Percentiles rank a stretch among this genome's conserved stretches.
These are phyloP conservation scores for Diplogasteroides magnus DNA, from an alignment of 1,140 invertebrate genomes.

Conservation along the genomic window DNA sequence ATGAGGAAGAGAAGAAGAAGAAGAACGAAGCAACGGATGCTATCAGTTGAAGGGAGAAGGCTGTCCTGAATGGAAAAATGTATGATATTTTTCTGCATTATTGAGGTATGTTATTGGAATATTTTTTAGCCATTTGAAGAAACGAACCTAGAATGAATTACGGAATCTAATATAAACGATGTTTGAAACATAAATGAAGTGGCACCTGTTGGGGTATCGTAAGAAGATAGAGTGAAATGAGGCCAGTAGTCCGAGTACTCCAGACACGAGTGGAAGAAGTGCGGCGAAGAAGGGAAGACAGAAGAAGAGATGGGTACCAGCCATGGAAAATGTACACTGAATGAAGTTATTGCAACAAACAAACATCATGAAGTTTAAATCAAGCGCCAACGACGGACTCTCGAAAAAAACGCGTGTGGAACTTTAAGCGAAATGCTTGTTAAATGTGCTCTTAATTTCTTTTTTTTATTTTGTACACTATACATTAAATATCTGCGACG, in stretches of 20 bases:
- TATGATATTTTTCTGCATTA: not conserved
- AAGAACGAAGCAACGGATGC: constrained; percentile 8
- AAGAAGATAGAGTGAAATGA: constrained; percentile 26
- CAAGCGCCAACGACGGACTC: too few species aligned
- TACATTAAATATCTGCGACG: not conserved
- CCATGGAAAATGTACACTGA: constrained; percentile 18
- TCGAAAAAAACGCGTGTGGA: too few species aligned
- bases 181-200: too few species aligned
- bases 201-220: constrained; percentile 24
- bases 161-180: too few species aligned
- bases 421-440: too few species aligned
- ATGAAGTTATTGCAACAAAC: not conserved
- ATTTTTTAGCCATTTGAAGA: too few species aligned
- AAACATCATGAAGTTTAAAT: too few species aligned
- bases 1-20: constrained; percentile 18
- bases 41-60: constrained; percentile 20
- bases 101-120: too few species aligned
- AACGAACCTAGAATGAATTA: too few species aligned
- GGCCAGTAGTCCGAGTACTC: constrained; percentile 14
- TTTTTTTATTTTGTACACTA: too few species aligned
- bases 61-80: constrained; percentile 12
- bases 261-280: constrained; percentile 17
- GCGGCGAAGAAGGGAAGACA: constrained; percentile 19
- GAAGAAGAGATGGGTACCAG: constrained; percentile 14
- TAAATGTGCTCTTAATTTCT: too few species aligned